Base-by-base conservation (phyloP, 2,888 invertebrate genomes). In the Mylabris sibirica region DNA sequence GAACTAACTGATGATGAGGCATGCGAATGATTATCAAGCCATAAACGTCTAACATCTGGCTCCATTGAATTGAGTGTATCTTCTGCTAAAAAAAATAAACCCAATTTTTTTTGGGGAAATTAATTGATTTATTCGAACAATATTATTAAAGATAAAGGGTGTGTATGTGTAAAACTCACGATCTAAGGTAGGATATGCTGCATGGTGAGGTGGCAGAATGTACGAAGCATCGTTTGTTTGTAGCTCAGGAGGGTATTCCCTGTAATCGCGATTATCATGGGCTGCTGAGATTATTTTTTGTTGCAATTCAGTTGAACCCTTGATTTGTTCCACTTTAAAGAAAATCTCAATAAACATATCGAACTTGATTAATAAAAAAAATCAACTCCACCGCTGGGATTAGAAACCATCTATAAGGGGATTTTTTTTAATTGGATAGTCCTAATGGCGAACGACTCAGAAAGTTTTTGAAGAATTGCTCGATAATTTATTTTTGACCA, bases 291-390 rank as follows among this genome's bases (percentile, higher is more conserved):
- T 88, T 67, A 92, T 89, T 80, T 90, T 89, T 77, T 91, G 90
- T 75, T 90, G 87, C 76, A 89, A 86, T 80, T 92, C 92, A 66
- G 88, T 86, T 76, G 89, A 87, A 64, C 91, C 90, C 84, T 93
- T 93, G 64, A 93, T 88, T 86, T 92, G 91, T 84, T 93, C 93
- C 88, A 93, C 92, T 92, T 83, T 41, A 85, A 84, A 67, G 63
- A 67, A 49, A 26, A 57, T 63, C 44, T 24, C 34, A 11, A 20
- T 53, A 64, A 26, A 60, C n/a, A 35, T n/a, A 11, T 53, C 12
- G 61, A 60, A n/a, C n/a, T 30, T 30, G 4, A 30, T 8, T n/a
- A n/a, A n/a, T n/a, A n/a, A n/a, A 30, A 30, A 30, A 2, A 6
- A 6, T 30, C 30, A 8, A 30, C 30, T 30, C 30, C 3, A 30